Evolutionary conservation across 2,113 vertebrate genomes (phyloP), one percentile per base, ranked within the genome.

Genomic region (Motacilla alba): DNA sequence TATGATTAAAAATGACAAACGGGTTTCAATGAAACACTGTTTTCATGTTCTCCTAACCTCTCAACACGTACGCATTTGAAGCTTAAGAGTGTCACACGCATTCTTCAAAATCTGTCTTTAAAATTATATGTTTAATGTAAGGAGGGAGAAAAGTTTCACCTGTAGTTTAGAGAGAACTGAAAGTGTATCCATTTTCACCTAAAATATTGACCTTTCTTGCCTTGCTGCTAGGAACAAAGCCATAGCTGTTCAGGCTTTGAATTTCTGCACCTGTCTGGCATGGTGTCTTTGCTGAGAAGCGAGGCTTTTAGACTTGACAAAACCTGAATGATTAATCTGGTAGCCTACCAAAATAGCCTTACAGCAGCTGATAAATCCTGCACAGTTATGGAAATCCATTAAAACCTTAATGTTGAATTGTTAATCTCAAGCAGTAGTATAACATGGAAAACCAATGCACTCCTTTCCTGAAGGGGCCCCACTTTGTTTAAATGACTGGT

Each of bases 1-100:
- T 95, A 63, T 91, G 89, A 95, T 96, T 97, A 93, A 90, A 89
- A 85, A 43, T 90, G 93, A 84, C 94, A 95, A 90, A 83, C 15
- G 44, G 41, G 33, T 87, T 87, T 91, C 81, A 87, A 11, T 80
- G 78, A 77, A 95, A 76, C 22, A 31, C 35, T 50, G 62, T 68
- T 94, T 87, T 56, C 6, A 0, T 2, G 0, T 91, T 77, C 84
- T 87, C 21, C 41, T 88, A 85, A 88, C 87, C 76, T 87, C 66
- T 95, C 67, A 67, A 53, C 72, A 70, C 22, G 13, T 76, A 58
- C 0, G 0, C 56, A 10, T 73, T 91, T 90, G 87, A 94, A 87
- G 62, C 33, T 69, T 69, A 60, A 73, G n/a, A 2, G 7, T 89
- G 74, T 68, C 35, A 49, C 11, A 1, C 6, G 6, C 26, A 7